phyloP scores from a whole-genome alignment of 2,113 vertebrate genomes.

The Cardinalis cardinalis region DNA sequence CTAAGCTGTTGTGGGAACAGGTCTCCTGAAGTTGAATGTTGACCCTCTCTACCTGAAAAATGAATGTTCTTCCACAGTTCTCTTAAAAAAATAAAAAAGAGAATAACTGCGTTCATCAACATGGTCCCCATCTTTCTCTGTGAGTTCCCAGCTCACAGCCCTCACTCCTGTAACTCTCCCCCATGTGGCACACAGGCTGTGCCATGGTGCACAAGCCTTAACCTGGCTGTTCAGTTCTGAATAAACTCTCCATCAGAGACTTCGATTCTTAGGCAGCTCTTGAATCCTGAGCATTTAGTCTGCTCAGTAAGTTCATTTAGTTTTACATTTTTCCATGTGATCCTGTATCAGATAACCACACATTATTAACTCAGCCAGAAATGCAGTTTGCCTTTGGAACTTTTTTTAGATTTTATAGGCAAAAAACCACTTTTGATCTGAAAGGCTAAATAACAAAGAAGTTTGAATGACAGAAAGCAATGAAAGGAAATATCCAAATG shows the following conservation, averaged over 20 bases:
- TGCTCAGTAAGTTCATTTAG: neutral
- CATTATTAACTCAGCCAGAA: neutral
- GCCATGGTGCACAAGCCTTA: neutral
- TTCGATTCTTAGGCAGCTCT: neutral
- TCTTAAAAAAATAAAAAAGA: neutral
- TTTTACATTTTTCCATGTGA: neutral
- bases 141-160: neutral
- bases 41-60: neutral
- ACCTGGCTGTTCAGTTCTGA: neutral
- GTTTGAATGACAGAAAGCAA: neutral
- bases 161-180: neutral
- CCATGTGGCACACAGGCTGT: neutral
- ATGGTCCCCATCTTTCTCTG: neutral
- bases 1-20: neutral
- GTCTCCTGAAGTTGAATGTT: neutral
- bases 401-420: neutral
- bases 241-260: neutral
- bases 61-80: neutral
- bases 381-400: neutral
- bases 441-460: neutral
- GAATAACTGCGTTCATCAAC: neutral
- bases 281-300: neutral
- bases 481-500: conserved; percentile 29
- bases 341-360: neutral
- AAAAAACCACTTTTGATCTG: neutral